Evolutionary conservation across 1,140 invertebrate species (phyloP).

Genomic region (Bombus turneri): DNA sequence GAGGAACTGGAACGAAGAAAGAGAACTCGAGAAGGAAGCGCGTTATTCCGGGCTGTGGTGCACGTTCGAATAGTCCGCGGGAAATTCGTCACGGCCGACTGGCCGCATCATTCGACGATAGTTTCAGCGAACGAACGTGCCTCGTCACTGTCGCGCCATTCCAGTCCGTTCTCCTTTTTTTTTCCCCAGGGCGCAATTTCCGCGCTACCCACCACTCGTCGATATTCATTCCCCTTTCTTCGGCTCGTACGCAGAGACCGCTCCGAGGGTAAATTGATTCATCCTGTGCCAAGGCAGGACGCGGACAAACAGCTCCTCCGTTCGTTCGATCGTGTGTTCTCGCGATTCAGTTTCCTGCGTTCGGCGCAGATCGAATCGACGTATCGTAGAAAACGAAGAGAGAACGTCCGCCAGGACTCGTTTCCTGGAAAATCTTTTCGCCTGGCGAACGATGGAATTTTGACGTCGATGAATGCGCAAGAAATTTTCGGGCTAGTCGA

Average conservation of each 20-base stretch:
- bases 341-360: background rate
- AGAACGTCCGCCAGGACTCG: background rate
- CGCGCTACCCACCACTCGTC: conserved; percentile 49
- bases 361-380: background rate
- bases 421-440: background rate
- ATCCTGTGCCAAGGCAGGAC: background rate
- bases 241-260: conserved; percentile 25
- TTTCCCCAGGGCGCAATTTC: conserved; percentile 51
- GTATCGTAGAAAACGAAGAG: background rate
- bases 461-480: background rate
- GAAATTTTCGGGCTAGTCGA: background rate
- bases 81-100: conserved; percentile 48
- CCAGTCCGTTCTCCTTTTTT: conserved; percentile 9
- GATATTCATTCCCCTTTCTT: conserved; percentile 62
- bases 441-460: background rate
- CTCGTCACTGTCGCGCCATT: conserved; percentile 55
- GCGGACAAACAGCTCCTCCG: background rate
- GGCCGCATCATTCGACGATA: conserved; percentile 44
- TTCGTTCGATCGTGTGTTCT: background rate
- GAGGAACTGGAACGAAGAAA: background rate
- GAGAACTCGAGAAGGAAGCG: background rate
- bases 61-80: conserved; percentile 45
- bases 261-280: conserved; percentile 60
- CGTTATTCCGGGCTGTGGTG: conserved; percentile 32
- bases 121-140: conserved; percentile 47